Evolutionary conservation across 2,888 invertebrate genomes (phyloP).

Genomic region (Hypomecis punctinalis): DNA sequence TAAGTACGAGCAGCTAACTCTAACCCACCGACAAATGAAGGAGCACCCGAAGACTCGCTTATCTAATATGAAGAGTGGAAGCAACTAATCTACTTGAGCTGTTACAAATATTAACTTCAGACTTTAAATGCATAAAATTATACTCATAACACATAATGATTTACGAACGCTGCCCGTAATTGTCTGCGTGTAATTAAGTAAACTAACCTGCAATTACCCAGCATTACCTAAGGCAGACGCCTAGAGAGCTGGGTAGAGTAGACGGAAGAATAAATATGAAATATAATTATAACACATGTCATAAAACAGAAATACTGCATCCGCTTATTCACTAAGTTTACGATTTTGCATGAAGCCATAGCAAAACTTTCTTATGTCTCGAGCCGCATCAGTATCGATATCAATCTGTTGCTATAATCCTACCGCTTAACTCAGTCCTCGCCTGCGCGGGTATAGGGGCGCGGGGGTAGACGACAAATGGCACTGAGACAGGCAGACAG

Average conservation of each 20-base stretch:
- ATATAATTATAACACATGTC: too few relatives aligned
- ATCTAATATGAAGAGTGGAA: slow-evolving; percentile 5
- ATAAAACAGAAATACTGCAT: background rate
- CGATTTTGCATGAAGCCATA: background rate
- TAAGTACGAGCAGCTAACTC: too few relatives aligned
- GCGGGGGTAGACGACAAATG: too few relatives aligned
- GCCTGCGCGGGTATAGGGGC: too few relatives aligned
- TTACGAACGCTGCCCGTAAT: slow-evolving; percentile 32
- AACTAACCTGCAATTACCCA: slow-evolving; percentile 23
- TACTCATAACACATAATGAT: slow-evolving; percentile 41
- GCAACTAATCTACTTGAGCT: slow-evolving; percentile 53
- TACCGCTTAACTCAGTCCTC: too few relatives aligned
- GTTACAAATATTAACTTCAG: slow-evolving; percentile 41
- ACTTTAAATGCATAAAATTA: slow-evolving; percentile 50
- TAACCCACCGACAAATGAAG: too few relatives aligned
- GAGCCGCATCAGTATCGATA: too few relatives aligned
- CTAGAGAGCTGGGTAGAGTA: background rate
- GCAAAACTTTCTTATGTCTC: too few relatives aligned
- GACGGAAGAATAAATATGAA: too few relatives aligned
- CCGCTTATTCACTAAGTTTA: background rate
- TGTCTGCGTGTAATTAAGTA: slow-evolving; percentile 48
- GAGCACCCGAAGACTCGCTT: too few relatives aligned
- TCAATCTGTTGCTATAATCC: too few relatives aligned
- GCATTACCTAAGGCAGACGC: background rate
- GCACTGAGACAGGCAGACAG: too few relatives aligned